These are phyloP conservation scores for Trissoscelio sp. DNA, from an alignment of 2,888 invertebrate species.

Conservation along the genomic window DNA sequence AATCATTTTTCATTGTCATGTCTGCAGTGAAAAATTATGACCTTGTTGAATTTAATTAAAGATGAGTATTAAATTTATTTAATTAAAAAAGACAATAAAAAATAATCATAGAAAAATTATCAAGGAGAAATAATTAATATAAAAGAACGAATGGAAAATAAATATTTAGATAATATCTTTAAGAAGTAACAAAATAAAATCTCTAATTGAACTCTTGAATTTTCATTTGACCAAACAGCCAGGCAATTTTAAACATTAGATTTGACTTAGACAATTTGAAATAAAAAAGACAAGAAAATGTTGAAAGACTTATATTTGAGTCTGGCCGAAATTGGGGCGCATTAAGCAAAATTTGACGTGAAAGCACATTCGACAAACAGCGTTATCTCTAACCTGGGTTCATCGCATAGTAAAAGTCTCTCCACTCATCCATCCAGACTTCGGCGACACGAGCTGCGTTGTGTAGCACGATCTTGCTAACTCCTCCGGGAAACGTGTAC, in stretches of 20 bases:
- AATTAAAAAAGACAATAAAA: background rate
- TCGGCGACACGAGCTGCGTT: conserved; percentile 99
- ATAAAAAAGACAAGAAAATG: background rate
- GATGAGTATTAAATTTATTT: no score
- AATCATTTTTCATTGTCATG: conserved; percentile 10
- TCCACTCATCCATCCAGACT: conserved; percentile 99
- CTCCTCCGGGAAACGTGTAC: conserved; percentile 99
- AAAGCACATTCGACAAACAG: conserved; percentile 68
- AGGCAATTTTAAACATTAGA: conserved; percentile 2
- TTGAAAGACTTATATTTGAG: conserved; percentile 29
- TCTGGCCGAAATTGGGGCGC: conserved; percentile 56
- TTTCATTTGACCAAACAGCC: background rate
- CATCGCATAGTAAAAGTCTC: conserved; percentile 99
- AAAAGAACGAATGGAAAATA: no score
- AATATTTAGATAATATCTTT: no score
- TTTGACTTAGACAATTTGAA: background rate
- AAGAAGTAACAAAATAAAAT: no score
- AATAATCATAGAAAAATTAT: background rate
- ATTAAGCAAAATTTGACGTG: conserved; percentile 64
- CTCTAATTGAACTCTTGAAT: no score
- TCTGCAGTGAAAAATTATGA: background rate
- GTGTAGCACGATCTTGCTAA: conserved; percentile 97
- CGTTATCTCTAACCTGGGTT: conserved; percentile 92
- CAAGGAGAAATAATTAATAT: background rate
- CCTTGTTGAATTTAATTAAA: no score